Percentiles rank a stretch among this genome's conserved stretches.
phyloP scores from a whole-genome alignment of 2,888 invertebrate species.

The Drosophila anomalata region DNA sequence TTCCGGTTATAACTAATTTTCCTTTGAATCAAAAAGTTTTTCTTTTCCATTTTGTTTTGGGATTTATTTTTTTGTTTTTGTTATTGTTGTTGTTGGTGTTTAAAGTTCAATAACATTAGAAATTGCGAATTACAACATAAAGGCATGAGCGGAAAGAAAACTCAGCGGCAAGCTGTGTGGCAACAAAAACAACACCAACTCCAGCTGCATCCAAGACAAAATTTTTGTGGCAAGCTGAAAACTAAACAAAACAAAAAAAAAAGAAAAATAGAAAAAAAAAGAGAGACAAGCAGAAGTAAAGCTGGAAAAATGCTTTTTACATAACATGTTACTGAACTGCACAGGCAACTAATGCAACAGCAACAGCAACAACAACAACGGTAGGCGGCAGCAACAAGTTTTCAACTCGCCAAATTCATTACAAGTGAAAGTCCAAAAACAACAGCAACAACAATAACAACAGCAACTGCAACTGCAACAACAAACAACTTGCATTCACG shows the following conservation, averaged over 20 bases:
- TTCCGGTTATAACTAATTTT: slow-evolving; percentile 66
- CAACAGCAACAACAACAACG: slow-evolving; percentile 18
- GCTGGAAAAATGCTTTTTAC: slow-evolving; percentile 82
- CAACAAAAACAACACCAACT: not conserved
- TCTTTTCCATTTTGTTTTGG: slow-evolving; percentile 32
- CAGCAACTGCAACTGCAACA: slow-evolving; percentile 23
- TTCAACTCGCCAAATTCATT: slow-evolving; percentile 81
- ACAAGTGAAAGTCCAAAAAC: slow-evolving; percentile 81
- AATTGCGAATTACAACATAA: slow-evolving; percentile 72
- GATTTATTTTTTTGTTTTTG: not conserved
- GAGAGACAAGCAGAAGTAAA: slow-evolving; percentile 50
- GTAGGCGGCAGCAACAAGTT: slow-evolving; percentile 48
- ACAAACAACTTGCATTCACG: slow-evolving; percentile 49
- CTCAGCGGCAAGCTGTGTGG: slow-evolving; percentile 61
- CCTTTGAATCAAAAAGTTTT: slow-evolving; percentile 64
- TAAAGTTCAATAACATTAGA: slow-evolving; percentile 82
- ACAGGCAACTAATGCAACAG: slow-evolving; percentile 10
- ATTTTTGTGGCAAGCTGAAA: slow-evolving; percentile 38
- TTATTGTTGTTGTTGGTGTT: slow-evolving; percentile 46
- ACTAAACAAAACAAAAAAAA: slow-evolving; percentile 28
- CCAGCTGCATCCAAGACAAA: slow-evolving; percentile 30
- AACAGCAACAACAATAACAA: slow-evolving; percentile 41
- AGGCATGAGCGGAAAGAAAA: slow-evolving; percentile 34
- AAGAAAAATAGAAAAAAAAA: slow-evolving; percentile 29
- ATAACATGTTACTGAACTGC: slow-evolving; percentile 83